A percentile compares a stretch with the other conserved stretches of the same genome.
Conservation (phyloP, 2,797 vertebrate species). For the Lepus townsendii region DNA sequence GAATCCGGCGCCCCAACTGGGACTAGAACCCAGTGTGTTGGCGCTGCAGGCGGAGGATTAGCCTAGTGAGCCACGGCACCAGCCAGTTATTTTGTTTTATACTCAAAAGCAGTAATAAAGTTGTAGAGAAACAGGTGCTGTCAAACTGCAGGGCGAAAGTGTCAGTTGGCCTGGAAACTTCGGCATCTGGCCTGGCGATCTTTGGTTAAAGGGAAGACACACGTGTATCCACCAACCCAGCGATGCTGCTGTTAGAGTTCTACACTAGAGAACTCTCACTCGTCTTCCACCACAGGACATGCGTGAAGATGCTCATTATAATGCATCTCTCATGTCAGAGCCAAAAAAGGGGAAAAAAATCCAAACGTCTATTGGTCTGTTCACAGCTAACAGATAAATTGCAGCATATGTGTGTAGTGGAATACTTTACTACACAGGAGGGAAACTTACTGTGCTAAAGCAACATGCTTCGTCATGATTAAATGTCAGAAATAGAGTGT, state of each 20-base stretch:
- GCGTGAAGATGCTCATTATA: not conserved
- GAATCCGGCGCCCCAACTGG: no score
- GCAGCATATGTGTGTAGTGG: not conserved
- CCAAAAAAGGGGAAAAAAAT: not conserved
- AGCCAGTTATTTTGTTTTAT: not conserved
- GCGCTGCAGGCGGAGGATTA: no score
- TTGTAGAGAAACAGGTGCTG: not conserved
- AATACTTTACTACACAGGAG: not conserved
- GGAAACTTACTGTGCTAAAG: no score
- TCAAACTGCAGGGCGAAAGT: not conserved
- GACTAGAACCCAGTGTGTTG: no score
- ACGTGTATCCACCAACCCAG: rapidly evolving
- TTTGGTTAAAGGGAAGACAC: not conserved
- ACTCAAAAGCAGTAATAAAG: not conserved
- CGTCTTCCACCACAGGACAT: not conserved
- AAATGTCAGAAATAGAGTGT: not conserved
- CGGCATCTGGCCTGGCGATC: no score
- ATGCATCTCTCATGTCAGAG: not conserved
- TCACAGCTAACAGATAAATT: not conserved
- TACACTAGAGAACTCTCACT: not conserved
- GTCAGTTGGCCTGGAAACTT: not conserved
- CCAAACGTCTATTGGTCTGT: not conserved
- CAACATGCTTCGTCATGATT: not conserved
- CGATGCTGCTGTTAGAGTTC: not conserved
- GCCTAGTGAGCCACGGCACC: no score